These are phyloP conservation scores for Lontra canadensis DNA, from an alignment of 2,113 vertebrate species.

Conservation along the genomic window DNA sequence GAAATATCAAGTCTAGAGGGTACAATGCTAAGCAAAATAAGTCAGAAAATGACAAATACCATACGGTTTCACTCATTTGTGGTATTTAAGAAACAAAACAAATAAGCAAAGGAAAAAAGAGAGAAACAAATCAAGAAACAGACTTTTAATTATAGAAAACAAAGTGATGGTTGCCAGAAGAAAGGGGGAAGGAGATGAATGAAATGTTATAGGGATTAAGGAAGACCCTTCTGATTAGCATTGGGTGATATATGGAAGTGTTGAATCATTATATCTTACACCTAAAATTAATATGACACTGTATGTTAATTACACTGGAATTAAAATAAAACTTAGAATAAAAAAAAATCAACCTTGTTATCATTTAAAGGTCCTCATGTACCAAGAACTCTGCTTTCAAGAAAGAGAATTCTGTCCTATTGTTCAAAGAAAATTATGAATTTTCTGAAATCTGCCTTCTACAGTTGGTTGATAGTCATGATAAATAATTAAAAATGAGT, in stretches of 20 bases:
- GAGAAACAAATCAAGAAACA: background rate
- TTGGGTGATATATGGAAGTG: background rate
- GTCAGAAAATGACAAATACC: background rate
- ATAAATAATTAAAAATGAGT: conserved; percentile 8
- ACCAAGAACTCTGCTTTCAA: background rate
- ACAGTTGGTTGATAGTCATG: background rate
- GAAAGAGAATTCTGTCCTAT: background rate
- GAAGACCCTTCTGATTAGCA: background rate
- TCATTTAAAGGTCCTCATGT: background rate
- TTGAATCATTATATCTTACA: background rate
- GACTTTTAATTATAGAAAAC: background rate
- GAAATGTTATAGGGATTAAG: background rate
- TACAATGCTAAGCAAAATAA: background rate
- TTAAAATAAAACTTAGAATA: background rate
- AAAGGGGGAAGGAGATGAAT: background rate
- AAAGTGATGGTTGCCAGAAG: background rate
- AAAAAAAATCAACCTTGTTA: background rate
- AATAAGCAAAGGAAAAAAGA: background rate
- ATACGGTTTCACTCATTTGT: background rate
- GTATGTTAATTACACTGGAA: background rate
- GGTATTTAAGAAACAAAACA: background rate
- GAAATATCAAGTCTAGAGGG: background rate
- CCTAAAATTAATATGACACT: background rate
- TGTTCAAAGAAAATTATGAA: conserved; percentile 20
- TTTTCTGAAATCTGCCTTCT: background rate